These are phyloP conservation scores for Ceratitis capitata DNA, from an alignment of 1,140 invertebrate genomes.

Conservation along the genomic window DNA sequence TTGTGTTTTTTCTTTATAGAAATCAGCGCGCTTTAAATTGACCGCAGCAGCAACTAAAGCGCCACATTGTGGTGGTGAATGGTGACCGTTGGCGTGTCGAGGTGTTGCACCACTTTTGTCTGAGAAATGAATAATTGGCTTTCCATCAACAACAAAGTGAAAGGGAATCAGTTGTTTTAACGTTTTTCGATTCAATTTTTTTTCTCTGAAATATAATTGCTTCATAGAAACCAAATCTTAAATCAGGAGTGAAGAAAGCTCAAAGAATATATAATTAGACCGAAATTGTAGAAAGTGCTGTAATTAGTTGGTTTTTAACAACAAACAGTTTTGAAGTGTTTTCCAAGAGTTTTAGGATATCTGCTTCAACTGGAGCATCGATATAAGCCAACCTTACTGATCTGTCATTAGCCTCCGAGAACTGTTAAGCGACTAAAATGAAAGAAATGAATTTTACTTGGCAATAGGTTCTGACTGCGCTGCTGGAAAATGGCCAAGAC, in stretches of 20 bases:
- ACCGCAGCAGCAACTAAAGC: background rate
- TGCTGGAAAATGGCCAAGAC: too few species aligned
- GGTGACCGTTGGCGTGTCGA: background rate
- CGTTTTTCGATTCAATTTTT: background rate
- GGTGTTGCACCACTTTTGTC: background rate
- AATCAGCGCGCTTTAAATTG: conserved; percentile 39
- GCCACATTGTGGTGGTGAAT: conserved; percentile 1
- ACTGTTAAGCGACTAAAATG: too few species aligned
- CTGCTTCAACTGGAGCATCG: too few species aligned
- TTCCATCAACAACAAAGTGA: background rate
- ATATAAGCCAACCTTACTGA: too few species aligned
- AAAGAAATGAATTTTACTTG: too few species aligned
- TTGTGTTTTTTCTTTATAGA: background rate
- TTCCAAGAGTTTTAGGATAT: background rate
- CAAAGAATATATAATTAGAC: too few species aligned
- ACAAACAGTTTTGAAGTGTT: background rate
- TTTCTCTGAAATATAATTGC: background rate
- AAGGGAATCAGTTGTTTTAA: conserved; percentile 4
- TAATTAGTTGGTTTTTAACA: background rate
- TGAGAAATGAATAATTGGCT: background rate
- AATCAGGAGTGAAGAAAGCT: too few species aligned
- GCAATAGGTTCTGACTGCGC: too few species aligned
- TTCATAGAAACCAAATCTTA: background rate
- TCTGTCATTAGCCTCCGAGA: too few species aligned
- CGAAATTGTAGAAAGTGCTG: background rate